Evolutionary conservation across 1,140 invertebrate genomes (phyloP), one percentile per base, ranked within the genome.

Genomic region (Ooceraea biroi): DNA sequence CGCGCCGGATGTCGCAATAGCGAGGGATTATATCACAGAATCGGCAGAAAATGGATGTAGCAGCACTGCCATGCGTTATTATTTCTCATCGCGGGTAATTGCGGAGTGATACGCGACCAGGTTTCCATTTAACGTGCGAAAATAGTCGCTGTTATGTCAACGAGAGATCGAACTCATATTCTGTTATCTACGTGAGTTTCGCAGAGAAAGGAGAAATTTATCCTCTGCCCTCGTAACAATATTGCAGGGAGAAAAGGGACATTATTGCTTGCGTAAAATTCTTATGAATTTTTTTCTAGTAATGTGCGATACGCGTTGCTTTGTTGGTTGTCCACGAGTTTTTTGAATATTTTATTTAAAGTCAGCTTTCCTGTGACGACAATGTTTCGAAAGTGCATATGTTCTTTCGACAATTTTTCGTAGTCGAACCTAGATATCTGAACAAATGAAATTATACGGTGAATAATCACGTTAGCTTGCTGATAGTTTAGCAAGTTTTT

Each of bases 51-150:
- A 80, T 71, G 50, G 50, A 71, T 46, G 65, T 71, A 58, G 17
- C 4, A 58, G 52, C 76, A 80, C 41, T 44, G 68, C 63, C n/a
- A 41, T n/a, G 58, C 65, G 63, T 80, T 80, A 69, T 78, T 68
- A 80, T 68, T 80, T 80, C 50, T 36, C n/a, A 30, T 57, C 63
- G 48, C 14, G n/a, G 48, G 7, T 80, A 80, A 80, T 71, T 71
- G 50, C 50, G 50, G 8, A 78, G 46, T 36, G 65, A 80, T 80
- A 46, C 50, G 36, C 36, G 14, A 25, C 0, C 52, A 10, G n/a
- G 65, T 10, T 80, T 80, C n/a, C 52, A 58, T 58, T 71, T 78
- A 78, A 78, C 36, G 12, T 17, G 10, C 22, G 63, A 80, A 58
- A 71, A 57, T 71, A 80, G 17, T 71, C 22, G 36, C n/a, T 22